Base-by-base conservation (phyloP, 2,797 vertebrate species). In the Lemur catta region DNA sequence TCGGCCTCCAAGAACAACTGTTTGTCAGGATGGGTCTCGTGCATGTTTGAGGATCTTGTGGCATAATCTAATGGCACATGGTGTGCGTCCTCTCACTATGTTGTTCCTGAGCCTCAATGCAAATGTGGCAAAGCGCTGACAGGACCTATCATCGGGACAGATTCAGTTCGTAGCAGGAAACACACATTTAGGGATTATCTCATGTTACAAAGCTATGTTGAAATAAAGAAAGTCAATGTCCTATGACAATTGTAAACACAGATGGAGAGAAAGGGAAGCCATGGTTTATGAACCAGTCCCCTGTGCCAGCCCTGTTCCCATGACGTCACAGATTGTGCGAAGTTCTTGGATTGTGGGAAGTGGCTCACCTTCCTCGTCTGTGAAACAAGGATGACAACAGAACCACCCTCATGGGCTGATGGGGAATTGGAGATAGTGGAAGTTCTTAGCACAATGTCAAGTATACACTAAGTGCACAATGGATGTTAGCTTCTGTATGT, bases 401-500 rank as follows among this genome's bases (percentile, higher is more conserved):
- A n/a, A 8, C 46, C 2, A 2, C 4, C 28, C 4, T 11, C 67
- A 30, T 2, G 12, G 20, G 20, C 28, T 10, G 38, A 50, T 2
- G 24, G 57, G 15, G 55, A 41, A 74, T 15, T 7, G 12, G 30
- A 57, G 41, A 20, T 4, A 7, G 15, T 41, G 59, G 1, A 3
- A 4, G 1, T 4, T 35, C 24, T 43, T 8, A 13, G 72, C 50
- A 9, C 41, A 10, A 0, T n/a, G 14, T 28, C 50, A 48, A 43
- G 35, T 9, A 4, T 0, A 15, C 0, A 11, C 33, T 13, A 13
- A 85, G 22, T 10, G 22, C 10, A 4, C 6, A 35, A 2, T 15
- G 30, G 43, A 30, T 35, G 38, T 8, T 1, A 9, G 18, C 14
- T 9, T 18, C 48, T 63, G 0, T 4, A 2, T 6, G 8, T 30